A percentile compares a stretch with the other conserved stretches of the same genome.
Evolutionary conservation across 1,140 invertebrate species (phyloP).

Genomic region (Xylocopa sonorina): DNA sequence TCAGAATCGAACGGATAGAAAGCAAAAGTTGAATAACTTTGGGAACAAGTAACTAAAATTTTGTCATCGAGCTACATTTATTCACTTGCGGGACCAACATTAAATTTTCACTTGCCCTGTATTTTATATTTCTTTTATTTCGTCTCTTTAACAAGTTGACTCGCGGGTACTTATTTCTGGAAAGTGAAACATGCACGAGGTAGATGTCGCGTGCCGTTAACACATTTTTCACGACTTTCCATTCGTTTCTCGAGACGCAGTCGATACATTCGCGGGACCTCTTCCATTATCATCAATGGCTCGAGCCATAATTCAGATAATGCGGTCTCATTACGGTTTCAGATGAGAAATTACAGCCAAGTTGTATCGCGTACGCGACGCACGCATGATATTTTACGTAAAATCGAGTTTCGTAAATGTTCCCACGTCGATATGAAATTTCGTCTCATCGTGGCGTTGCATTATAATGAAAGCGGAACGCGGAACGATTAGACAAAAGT

Average conservation of each 20-base stretch:
- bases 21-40: no score
- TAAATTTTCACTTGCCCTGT: no score
- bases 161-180: no score
- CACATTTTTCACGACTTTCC: no score
- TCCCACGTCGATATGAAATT: not conserved
- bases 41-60: no score
- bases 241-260: not conserved
- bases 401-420: not conserved
- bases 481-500: not conserved
- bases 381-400: not conserved
- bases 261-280: not conserved
- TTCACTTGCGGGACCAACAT: no score
- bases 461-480: not conserved
- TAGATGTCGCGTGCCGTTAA: not conserved
- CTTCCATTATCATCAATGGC: not conserved
- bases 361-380: not conserved
- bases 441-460: not conserved
- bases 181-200: no score
- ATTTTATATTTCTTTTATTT: no score
- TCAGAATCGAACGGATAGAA: not conserved
- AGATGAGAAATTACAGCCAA: slow-evolving; percentile 3
- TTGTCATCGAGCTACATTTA: no score
- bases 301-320: not conserved
- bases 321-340: not conserved
- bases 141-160: no score